Evolutionary conservation across 2,797 vertebrate species (phyloP).

Genomic region (Oceanodroma leucorhoa): DNA sequence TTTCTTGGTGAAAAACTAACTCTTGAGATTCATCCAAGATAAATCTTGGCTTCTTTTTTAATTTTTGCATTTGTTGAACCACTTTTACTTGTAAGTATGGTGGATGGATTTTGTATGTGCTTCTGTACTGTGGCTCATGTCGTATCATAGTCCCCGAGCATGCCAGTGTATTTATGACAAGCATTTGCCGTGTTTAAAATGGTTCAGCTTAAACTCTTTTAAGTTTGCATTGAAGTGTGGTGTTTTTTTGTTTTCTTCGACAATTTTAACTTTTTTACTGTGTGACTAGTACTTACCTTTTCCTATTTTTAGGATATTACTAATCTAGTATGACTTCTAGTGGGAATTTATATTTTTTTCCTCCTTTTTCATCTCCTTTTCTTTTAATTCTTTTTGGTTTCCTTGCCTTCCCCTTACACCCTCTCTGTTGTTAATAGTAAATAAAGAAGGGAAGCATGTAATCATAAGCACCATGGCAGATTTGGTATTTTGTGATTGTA

Average conservation of each 20-base stretch:
- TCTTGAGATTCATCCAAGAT: background rate
- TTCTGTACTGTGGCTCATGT: background rate
- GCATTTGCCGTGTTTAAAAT: background rate
- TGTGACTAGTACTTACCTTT: background rate
- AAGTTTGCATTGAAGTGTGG: background rate
- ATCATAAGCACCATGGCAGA: background rate
- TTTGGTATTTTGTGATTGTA: background rate
- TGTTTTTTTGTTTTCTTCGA: background rate
- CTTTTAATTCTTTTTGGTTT: background rate
- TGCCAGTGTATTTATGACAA: background rate
- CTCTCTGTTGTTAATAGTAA: background rate
- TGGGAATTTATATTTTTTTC: background rate
- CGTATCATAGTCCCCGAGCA: background rate
- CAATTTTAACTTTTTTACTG: background rate
- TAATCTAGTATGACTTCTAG: background rate
- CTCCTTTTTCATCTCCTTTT: background rate
- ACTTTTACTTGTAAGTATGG: background rate
- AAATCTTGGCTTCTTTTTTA: background rate
- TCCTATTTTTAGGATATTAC: background rate
- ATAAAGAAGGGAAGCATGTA: background rate
- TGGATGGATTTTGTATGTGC: background rate
- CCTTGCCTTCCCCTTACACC: background rate
- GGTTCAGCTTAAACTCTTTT: background rate
- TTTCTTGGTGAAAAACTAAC: background rate
- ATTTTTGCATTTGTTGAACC: background rate